These are phyloP conservation scores for Zaprionus ghesquierei DNA, from an alignment of 1,140 invertebrate genomes.

Conservation along the genomic window DNA sequence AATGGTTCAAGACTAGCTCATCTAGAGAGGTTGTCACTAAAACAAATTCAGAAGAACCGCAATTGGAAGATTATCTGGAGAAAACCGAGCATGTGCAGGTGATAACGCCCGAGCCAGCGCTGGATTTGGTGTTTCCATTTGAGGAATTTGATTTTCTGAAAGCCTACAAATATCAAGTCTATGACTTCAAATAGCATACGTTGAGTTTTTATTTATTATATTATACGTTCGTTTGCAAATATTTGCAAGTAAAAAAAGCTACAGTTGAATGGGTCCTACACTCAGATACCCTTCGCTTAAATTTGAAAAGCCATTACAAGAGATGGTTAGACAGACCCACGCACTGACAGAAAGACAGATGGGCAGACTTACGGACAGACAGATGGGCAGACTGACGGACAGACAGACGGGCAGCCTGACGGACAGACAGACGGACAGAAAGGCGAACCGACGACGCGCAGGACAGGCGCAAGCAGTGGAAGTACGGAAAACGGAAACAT, in stretches of 20 bases:
- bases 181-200: conserved; percentile 1
- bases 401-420: too few species aligned
- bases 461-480: too few species aligned
- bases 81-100: conserved; percentile 23
- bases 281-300: too few species aligned
- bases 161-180: conserved; percentile 36
- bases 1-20: not conserved
- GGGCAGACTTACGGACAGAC: too few species aligned
- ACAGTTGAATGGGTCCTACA: not conserved
- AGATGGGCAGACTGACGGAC: too few species aligned
- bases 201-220: too few species aligned
- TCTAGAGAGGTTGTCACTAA: not conserved
- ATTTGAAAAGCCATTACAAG: too few species aligned
- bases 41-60: conserved; percentile 21
- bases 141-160: conserved; percentile 43
- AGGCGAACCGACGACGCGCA: too few species aligned
- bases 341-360: too few species aligned
- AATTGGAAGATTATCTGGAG: conserved; percentile 44
- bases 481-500: too few species aligned
- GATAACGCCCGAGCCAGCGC: conserved; percentile 31
- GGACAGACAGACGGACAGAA: too few species aligned
- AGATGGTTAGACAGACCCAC: too few species aligned
- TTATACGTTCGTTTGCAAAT: conserved; percentile 13
- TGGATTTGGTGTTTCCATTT: conserved; percentile 15
- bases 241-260: conserved; percentile 1